Evolutionary conservation across 2,888 invertebrate species (phyloP).

Genomic region (Volucella inanis): DNA sequence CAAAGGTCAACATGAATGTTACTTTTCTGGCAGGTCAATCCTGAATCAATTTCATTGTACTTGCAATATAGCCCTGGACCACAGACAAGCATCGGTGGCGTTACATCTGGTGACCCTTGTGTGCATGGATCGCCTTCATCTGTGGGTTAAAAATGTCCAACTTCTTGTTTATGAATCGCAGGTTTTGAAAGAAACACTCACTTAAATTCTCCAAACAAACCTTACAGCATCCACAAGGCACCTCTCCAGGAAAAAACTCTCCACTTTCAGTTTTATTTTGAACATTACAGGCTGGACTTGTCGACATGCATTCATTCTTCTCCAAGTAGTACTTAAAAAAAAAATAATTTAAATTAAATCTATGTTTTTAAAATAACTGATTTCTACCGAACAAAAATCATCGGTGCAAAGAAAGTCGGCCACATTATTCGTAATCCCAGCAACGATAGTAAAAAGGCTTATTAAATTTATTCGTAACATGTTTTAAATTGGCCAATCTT

Average conservation of each 20-base stretch:
- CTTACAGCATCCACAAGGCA: slow-evolving; percentile 87
- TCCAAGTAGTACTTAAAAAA: slow-evolving; percentile 76
- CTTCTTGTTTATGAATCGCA: neutral
- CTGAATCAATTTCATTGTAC: slow-evolving; percentile 57
- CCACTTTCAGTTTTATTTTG: slow-evolving; percentile 86
- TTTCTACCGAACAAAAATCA: slow-evolving; percentile 61
- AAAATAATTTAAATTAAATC: neutral
- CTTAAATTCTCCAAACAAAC: slow-evolving; percentile 85
- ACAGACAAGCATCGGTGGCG: slow-evolving; percentile 85
- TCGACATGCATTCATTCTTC: slow-evolving; percentile 81
- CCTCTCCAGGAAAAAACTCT: slow-evolving; percentile 84
- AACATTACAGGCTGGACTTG: slow-evolving; percentile 83
- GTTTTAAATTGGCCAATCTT: slow-evolving; percentile 22
- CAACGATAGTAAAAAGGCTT: slow-evolving; percentile 3
- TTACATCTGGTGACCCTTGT: slow-evolving; percentile 84
- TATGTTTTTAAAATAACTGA: neutral
- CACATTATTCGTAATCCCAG: slow-evolving; percentile 12
- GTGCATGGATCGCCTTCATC: slow-evolving; percentile 84
- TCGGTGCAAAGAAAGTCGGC: slow-evolving; percentile 56
- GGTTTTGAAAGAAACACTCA: slow-evolving; percentile 78
- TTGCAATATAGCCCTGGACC: slow-evolving; percentile 82
- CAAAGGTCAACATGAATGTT: slow-evolving; percentile 62
- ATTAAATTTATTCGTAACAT: slow-evolving; percentile 34
- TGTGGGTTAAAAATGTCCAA: slow-evolving; percentile 79
- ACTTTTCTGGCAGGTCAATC: slow-evolving; percentile 84